These are phyloP conservation scores for Beaufortia kweichowensis DNA, from an alignment of 2,113 vertebrate species.

Conservation along the genomic window DNA sequence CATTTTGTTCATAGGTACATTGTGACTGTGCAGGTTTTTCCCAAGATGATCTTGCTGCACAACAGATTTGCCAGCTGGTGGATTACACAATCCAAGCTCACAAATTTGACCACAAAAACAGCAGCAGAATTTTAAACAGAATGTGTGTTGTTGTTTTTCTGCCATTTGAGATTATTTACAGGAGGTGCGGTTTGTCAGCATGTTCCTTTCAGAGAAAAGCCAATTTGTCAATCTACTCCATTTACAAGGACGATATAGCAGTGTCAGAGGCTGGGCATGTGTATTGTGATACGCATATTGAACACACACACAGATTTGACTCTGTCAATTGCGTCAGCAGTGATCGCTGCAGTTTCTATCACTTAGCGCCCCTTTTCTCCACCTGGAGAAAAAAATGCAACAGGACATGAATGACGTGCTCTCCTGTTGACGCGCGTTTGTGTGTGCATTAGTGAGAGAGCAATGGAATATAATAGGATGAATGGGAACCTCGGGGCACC, in stretches of 20 bases:
- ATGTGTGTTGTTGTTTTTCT: background rate
- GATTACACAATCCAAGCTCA: constrained; percentile 48
- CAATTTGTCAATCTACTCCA: constrained; percentile 33
- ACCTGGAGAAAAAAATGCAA: constrained; percentile 15
- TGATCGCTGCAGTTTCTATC: background rate
- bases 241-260: constrained; percentile 12
- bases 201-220: constrained; percentile 21
- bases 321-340: constrained; percentile 35
- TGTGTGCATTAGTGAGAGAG: constrained; percentile 1
- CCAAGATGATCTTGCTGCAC: constrained; percentile 6
- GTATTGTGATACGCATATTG: background rate
- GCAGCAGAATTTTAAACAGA: background rate
- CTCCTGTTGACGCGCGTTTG: background rate
- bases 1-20: background rate
- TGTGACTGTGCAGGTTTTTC: constrained; percentile 36
- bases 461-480: background rate
- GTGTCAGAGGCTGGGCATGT: constrained; percentile 12
- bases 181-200: background rate
- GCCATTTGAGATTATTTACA: background rate
- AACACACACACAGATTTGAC: background rate
- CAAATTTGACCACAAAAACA: background rate
- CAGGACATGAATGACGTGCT: background rate
- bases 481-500: background rate
- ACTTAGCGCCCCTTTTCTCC: constrained; percentile 6
- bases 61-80: constrained; percentile 53